Evolutionary conservation across 2,888 invertebrate genomes (phyloP), one percentile per base, ranked within the genome.

Genomic region (Xestoiulus laeticollis): DNA sequence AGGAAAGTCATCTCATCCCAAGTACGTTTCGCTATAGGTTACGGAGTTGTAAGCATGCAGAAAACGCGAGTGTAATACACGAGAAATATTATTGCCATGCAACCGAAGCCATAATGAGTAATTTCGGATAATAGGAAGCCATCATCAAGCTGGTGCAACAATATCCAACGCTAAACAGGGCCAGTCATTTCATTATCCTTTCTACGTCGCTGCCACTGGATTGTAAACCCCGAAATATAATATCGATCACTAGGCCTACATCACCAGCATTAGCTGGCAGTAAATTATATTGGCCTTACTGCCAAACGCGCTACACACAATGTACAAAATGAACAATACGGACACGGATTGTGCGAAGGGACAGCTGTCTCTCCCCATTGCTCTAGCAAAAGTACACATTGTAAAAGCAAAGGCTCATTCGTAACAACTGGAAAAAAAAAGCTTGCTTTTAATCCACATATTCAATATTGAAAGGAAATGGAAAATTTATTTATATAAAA

Each of bases 61-160:
- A 59, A 59, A 59, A 59, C 59, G 22, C 10, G 48, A 19, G 14
- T 14, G 48, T 22, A 22, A 68, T 68, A 22, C 22, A 68, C 10
- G 6, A 68, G 22, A 68, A 68, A 68, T 68, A 68, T 68, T 68
- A 68, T 68, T 22, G 59, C 59, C 59, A 22, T 68, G 59, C 59
- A 68, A 68, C 59, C 59, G 22, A 68, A 68, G 59, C 59, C 59
- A 68, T 68, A 68, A 68, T 68, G 59, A 68, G 59, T 68, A 68
- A 68, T 68, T 68, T 68, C 22, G 59, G 59, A 68, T 68, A 68
- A 68, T 68, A 68, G 59, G 59, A 68, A 68, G 59, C 59, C 59
- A 68, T 68, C 59, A 68, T 68, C 59, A 68, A 68, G 59, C 59
- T 68, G 59, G 59, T 68, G 59, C 59, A 68, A 68, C 59, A 68